phyloP scores from a whole-genome alignment of 2,888 invertebrate genomes.

The Automeris io region DNA sequence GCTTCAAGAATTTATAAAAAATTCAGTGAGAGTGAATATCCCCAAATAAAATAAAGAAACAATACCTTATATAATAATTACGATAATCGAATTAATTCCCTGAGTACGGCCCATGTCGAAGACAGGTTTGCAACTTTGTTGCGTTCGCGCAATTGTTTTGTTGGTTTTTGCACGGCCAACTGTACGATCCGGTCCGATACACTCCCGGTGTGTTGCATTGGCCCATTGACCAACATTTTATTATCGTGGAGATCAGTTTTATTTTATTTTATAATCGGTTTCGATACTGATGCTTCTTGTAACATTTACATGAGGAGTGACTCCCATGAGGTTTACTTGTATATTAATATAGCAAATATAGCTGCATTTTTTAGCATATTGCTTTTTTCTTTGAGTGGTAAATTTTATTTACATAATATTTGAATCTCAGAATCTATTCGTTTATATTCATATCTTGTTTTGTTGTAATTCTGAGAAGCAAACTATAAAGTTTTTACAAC shows the following conservation, averaged over 20 bases:
- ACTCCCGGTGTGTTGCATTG: conserved; percentile 32
- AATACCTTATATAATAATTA: background rate
- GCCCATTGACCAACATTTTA: conserved; percentile 34
- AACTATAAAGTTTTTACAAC: too few species aligned
- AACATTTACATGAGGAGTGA: too few species aligned
- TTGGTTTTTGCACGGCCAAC: conserved; percentile 39
- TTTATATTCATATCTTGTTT: too few species aligned
- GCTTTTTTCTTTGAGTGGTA: too few species aligned
- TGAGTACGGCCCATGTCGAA: conserved; percentile 34
- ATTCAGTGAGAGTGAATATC: conserved; percentile 3
- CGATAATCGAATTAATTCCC: conserved; percentile 2
- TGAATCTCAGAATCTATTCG: too few species aligned
- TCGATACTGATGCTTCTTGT: too few species aligned
- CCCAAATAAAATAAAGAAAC: background rate
- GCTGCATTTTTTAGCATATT: too few species aligned
- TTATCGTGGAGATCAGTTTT: background rate
- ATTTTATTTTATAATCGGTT: background rate
- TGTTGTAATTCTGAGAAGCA: too few species aligned
- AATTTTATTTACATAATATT: too few species aligned
- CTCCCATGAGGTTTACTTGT: too few species aligned
- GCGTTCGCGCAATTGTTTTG: conserved; percentile 43
- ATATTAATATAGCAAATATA: too few species aligned
- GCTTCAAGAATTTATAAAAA: too few species aligned
- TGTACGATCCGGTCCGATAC: conserved; percentile 32
- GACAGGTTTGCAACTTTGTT: conserved; percentile 60